Percentiles rank a stretch among this genome's conserved stretches.
phyloP scores from a whole-genome alignment of 2,113 vertebrate species.

The Ochotona princeps region DNA sequence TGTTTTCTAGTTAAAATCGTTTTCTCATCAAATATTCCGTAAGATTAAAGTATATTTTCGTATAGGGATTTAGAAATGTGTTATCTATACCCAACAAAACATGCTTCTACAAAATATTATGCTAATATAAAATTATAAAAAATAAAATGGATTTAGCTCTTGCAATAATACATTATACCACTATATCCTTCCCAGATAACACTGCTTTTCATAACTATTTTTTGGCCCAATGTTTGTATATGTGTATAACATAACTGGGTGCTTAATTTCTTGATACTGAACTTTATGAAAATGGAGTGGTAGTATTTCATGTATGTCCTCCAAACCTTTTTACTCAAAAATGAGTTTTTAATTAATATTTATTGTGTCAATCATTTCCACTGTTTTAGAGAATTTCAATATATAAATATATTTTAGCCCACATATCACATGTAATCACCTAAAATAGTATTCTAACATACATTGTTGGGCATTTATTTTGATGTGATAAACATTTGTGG shows the following conservation, averaged over 20 bases:
- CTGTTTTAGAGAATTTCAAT: no score
- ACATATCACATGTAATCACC: no score
- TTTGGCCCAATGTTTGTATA: background rate
- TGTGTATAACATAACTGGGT: background rate
- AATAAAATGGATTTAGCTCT: background rate
- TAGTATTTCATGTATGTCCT: no score
- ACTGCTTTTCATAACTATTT: background rate
- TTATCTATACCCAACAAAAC: background rate
- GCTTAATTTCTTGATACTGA: background rate
- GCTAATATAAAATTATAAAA: background rate
- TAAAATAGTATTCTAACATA: no score
- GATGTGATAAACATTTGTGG: no score
- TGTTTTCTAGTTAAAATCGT: background rate
- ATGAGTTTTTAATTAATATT: no score
- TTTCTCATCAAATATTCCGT: background rate
- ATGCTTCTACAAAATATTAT: background rate
- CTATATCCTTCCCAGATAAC: background rate
- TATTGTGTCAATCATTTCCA: no score
- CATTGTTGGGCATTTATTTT: no score
- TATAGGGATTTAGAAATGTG: background rate
- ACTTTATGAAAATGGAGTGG: background rate
- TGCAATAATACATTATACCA: background rate
- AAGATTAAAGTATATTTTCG: conserved; percentile 37
- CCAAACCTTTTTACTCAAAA: no score
- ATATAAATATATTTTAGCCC: no score